These are phyloP conservation scores for Aythya baeri DNA, from an alignment of 2,113 vertebrate genomes.

Conservation along the genomic window DNA sequence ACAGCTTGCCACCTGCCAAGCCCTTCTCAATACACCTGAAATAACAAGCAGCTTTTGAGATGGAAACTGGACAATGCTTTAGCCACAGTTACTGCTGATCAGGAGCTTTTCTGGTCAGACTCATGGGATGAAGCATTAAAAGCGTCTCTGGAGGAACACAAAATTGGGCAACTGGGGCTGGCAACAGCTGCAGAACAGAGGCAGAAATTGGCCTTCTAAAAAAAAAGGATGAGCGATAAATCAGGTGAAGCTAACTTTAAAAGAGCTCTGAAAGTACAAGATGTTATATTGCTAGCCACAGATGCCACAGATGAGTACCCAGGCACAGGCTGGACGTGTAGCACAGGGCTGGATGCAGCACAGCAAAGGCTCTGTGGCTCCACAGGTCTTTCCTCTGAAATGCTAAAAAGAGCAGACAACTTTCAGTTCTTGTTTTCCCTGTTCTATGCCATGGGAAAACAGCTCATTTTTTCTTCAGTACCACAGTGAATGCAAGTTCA, in stretches of 20 bases:
- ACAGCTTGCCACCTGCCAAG: background rate
- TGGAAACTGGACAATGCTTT: background rate
- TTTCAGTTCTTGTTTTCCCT: background rate
- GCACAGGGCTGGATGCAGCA: background rate
- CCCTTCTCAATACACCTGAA: background rate
- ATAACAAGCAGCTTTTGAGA: background rate
- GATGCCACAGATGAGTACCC: background rate
- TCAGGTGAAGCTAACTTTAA: background rate
- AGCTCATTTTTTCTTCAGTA: background rate
- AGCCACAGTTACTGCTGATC: background rate
- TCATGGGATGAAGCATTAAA: background rate
- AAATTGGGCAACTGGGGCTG: background rate
- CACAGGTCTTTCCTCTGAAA: accelerated
- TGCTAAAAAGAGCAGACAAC: background rate
- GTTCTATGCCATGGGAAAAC: background rate
- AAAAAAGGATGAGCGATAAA: background rate
- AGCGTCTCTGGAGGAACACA: background rate
- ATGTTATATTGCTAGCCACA: background rate
- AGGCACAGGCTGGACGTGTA: accelerated
- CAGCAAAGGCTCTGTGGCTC: background rate
- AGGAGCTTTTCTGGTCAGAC: background rate
- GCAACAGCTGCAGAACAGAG: background rate
- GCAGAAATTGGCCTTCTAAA: background rate
- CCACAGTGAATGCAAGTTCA: background rate
- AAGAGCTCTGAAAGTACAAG: background rate